phyloP scores from a whole-genome alignment of 2,888 invertebrate species.

The Caenorhabditis virilis region DNA sequence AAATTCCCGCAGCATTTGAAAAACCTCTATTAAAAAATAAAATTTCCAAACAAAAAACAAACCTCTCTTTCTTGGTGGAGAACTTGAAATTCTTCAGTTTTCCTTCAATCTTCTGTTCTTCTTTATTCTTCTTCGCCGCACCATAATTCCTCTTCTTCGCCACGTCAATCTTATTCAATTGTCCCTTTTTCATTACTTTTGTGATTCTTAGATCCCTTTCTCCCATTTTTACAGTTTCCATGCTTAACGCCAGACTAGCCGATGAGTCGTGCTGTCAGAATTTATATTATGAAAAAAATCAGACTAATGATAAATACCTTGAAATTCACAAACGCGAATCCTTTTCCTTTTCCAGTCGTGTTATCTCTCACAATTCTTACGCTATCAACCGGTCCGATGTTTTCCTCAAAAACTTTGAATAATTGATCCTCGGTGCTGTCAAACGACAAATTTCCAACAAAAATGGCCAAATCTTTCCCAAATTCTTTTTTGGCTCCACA shows the following conservation, averaged over 20 bases:
- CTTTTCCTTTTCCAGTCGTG: conserved; percentile 40
- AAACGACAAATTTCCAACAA: conserved; percentile 44
- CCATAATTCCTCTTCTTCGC: conserved; percentile 13
- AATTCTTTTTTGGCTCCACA: conserved; percentile 35
- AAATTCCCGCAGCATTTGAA: background rate
- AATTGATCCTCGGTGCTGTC: conserved; percentile 33
- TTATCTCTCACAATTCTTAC: conserved; percentile 39
- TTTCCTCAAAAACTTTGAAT: conserved; percentile 25
- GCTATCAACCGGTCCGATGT: conserved; percentile 39
- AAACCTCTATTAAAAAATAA: too few relatives aligned
- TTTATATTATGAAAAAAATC: background rate
- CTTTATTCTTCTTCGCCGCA: conserved; percentile 23
- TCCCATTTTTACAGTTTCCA: conserved; percentile 38
- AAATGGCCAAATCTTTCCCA: conserved; percentile 38
- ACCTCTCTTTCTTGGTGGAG: conserved; percentile 43
- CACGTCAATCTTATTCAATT: conserved; percentile 14
- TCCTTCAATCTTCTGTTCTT: conserved; percentile 8
- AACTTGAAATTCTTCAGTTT: conserved; percentile 47
- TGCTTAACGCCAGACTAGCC: conserved; percentile 36
- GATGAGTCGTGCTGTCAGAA: conserved; percentile 28
- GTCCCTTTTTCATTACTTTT: conserved; percentile 46
- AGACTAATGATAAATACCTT: conserved; percentile 14
- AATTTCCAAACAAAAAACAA: too few relatives aligned
- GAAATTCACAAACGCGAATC: conserved; percentile 48
- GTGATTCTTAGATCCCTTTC: conserved; percentile 41